phyloP scores from a whole-genome alignment of 2,113 vertebrate species.

The Ophiodon elongatus region DNA sequence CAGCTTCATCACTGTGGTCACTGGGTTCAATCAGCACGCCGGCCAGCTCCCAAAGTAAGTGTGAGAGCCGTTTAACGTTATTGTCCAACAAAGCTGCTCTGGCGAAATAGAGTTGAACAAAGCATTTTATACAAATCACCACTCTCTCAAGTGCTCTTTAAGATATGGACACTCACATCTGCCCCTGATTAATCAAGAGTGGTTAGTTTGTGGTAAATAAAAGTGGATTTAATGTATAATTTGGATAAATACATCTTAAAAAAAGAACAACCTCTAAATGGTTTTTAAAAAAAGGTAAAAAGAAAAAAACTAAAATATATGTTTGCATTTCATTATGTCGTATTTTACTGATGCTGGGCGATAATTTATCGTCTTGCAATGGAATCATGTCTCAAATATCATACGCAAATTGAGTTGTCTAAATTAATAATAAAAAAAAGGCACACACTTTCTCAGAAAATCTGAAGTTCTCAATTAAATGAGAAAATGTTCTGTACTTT shows the following conservation, averaged over 20 bases:
- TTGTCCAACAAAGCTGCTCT: background rate
- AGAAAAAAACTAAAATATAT: background rate
- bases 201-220: background rate
- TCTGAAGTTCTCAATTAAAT: too few species aligned
- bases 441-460: too few species aligned
- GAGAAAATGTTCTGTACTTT: too few species aligned
- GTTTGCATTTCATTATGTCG: background rate
- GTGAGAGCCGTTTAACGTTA: background rate
- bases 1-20: constrained; percentile 43
- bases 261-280: background rate
- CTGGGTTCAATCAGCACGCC: constrained; percentile 37
- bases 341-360: background rate
- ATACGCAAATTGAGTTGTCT: background rate
- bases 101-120: background rate
- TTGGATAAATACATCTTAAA: background rate
- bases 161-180: background rate
- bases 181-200: background rate
- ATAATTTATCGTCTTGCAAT: background rate
- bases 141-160: background rate
- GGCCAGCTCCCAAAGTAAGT: constrained; percentile 33
- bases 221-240: background rate
- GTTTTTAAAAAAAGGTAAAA: background rate
- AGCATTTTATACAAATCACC: background rate
- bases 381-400: too few species aligned
- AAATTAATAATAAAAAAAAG: background rate